Percentiles rank a stretch among this genome's conserved stretches.
phyloP scores from a whole-genome alignment of 1,140 invertebrate genomes.

The Aphaenogaster floridana region DNA sequence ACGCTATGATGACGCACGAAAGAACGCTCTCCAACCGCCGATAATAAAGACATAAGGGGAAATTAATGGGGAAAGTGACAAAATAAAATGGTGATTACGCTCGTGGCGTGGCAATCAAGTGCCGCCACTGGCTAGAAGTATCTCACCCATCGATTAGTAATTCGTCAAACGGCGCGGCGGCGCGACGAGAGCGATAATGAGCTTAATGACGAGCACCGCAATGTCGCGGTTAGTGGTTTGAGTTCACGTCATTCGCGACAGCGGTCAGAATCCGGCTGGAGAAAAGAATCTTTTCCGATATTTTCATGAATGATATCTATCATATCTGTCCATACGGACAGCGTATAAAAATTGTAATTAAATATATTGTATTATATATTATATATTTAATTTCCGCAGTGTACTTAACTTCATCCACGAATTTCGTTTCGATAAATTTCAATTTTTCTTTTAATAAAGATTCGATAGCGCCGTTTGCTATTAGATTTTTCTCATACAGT shows the following conservation, averaged over 20 bases:
- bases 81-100: slow-evolving; percentile 10
- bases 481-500: neutral
- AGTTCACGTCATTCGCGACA: neutral
- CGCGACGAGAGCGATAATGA: slow-evolving; percentile 74
- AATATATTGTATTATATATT: neutral
- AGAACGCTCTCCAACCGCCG: slow-evolving; percentile 6
- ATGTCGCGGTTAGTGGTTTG: slow-evolving; percentile 15
- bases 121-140: slow-evolving; percentile 42
- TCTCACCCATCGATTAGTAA: slow-evolving; percentile 57
- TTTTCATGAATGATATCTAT: neutral
- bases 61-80: slow-evolving; percentile 25
- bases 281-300: neutral
- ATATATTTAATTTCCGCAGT: neutral
- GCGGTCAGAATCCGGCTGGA: too few relatives aligned
- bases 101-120: slow-evolving; percentile 11
- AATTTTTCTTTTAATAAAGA: neutral
- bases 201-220: slow-evolving; percentile 66
- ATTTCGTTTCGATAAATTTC: neutral
- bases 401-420: neutral
- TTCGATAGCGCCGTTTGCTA: neutral
- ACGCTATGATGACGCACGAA: slow-evolving; percentile 21
- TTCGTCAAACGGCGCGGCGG: slow-evolving; percentile 53
- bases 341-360: neutral
- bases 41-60: slow-evolving; percentile 22
- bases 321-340: neutral